Evolutionary conservation across 2,797 vertebrate species (phyloP).

Genomic region (Sus cebifrons): DNA sequence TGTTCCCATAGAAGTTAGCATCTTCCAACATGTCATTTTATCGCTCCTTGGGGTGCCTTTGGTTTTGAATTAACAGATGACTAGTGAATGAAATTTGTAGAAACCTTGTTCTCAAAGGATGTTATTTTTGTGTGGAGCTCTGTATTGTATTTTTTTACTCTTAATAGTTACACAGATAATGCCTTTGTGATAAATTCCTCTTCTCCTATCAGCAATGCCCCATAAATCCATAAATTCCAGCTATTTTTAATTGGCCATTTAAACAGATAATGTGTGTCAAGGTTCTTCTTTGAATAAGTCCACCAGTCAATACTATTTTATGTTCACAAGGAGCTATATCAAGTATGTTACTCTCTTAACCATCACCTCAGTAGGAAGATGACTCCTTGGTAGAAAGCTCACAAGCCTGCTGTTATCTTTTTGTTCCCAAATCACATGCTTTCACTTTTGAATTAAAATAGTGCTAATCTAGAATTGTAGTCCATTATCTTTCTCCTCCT

Average conservation of each 20-base stretch:
- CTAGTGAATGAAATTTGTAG: not conserved
- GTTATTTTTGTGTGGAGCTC: not conserved
- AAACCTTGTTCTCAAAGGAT: not conserved
- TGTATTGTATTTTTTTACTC: not conserved
- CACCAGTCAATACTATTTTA: not conserved
- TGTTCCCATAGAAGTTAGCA: not conserved
- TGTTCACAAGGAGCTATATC: not conserved
- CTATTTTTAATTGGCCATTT: not conserved
- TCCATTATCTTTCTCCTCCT: not conserved
- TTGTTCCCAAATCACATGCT: not conserved
- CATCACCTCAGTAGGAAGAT: not conserved
- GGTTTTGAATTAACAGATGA: not conserved
- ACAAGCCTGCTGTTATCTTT: not conserved
- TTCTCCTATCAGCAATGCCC: not conserved
- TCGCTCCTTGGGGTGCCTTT: not conserved
- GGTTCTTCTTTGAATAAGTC: not conserved
- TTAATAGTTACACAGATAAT: not conserved
- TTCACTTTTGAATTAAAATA: slow-evolving; percentile 12
- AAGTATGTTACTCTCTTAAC: not conserved
- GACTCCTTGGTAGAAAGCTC: not conserved
- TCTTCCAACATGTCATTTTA: slow-evolving; percentile 1
- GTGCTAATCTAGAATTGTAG: not conserved
- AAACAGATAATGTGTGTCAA: not conserved
- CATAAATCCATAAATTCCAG: not conserved
- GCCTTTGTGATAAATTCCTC: not conserved